Evolutionary conservation across 92 coral and sea anemone species (phyloP).

Genomic region (Galaxea fascicularis): DNA sequence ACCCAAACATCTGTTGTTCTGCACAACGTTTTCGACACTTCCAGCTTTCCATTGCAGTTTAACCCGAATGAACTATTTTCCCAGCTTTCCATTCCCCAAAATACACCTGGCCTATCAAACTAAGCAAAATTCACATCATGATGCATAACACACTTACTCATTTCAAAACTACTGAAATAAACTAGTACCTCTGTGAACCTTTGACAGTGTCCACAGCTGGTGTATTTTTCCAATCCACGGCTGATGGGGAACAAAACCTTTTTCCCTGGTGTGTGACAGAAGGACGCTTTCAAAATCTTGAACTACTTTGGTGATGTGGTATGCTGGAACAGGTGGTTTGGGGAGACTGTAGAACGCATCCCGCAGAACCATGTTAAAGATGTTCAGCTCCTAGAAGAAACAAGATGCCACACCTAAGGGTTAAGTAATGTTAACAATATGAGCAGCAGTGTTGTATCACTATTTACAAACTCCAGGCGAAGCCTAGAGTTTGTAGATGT

Average conservation of each 20-base stretch:
- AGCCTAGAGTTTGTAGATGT: no score
- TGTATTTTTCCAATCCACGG: conserved; percentile 92
- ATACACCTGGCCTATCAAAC: no score
- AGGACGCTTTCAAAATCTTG: conserved; percentile 89
- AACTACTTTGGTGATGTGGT: conserved; percentile 85
- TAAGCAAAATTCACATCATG: no score
- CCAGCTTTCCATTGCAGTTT: no score
- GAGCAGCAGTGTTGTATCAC: no score
- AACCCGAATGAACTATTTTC: no score
- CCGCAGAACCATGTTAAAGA: conserved; percentile 86
- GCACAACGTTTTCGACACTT: no score
- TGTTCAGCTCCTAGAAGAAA: conserved; percentile 75
- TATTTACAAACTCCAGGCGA: no score
- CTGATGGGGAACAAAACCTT: conserved; percentile 91
- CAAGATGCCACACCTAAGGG: not conserved
- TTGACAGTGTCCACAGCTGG: conserved; percentile 87
- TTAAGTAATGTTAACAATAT: no score
- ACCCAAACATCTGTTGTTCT: no score
- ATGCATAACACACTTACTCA: not conserved
- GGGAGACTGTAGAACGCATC: conserved; percentile 91
- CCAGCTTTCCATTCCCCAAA: no score
- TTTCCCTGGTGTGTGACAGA: conserved; percentile 81
- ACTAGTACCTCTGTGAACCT: conserved; percentile 83
- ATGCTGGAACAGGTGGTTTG: conserved; percentile 80
- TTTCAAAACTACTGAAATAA: not conserved